A percentile compares a stretch with the other conserved stretches of the same genome.
Conservation (phyloP, 2,888 invertebrate genomes). For the Drosophila siamana region DNA sequence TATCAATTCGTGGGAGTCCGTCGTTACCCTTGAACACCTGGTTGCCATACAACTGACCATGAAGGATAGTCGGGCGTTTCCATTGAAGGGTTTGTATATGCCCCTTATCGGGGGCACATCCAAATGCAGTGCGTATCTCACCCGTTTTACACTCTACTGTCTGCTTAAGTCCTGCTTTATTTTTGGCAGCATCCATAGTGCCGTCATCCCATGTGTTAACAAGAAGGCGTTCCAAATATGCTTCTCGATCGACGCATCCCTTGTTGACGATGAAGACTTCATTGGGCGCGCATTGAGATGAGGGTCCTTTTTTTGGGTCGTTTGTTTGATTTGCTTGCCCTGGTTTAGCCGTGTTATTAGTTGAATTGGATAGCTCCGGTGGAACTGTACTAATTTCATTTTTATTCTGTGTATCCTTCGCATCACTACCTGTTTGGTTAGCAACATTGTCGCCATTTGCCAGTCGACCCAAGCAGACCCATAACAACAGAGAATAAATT, state of each 20-base stretch:
- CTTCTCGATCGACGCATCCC: constrained; percentile 40
- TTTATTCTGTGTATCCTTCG: background rate
- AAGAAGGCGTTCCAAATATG: constrained; percentile 16
- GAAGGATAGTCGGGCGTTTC: constrained; percentile 10
- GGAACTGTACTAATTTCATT: background rate
- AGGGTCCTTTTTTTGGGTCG: background rate
- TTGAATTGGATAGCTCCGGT: background rate
- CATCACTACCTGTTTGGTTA: background rate
- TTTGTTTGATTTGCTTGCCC: background rate
- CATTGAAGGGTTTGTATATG: too few species aligned
- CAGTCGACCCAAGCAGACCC: background rate
- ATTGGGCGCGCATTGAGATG: constrained; percentile 13
- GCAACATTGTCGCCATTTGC: background rate
- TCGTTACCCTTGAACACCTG: constrained; percentile 8
- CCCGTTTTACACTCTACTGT: constrained; percentile 3
- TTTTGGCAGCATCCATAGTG: constrained; percentile 17
- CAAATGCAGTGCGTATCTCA: constrained; percentile 22
- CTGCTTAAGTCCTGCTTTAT: background rate
- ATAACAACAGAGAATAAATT: background rate
- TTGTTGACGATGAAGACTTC: constrained; percentile 32
- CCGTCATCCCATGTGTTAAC: constrained; percentile 26
- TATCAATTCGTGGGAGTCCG: background rate
- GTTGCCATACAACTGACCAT: constrained; percentile 17
- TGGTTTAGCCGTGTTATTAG: background rate
- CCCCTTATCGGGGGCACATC: constrained; percentile 20